These are phyloP conservation scores for Poeciliopsis turrubarensis DNA, from an alignment of 2,113 vertebrate species.

Conservation along the genomic window DNA sequence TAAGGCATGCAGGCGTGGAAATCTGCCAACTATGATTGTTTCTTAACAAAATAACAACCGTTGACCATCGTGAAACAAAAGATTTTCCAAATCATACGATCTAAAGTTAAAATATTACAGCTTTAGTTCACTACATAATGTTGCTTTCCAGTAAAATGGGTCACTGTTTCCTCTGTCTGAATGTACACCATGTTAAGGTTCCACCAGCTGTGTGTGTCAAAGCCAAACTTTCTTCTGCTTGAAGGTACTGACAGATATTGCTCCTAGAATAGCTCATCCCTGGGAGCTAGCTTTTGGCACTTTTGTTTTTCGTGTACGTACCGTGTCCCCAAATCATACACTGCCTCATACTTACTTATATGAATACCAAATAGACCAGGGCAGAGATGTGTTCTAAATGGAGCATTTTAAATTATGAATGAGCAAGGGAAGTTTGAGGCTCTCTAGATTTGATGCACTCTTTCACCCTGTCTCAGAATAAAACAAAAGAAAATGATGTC, in stretches of 20 bases:
- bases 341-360: slow-evolving; percentile 19
- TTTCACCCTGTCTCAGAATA: neutral
- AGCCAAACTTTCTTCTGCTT: slow-evolving; percentile 8
- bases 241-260: slow-evolving; percentile 12
- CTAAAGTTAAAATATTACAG: neutral
- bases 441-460: slow-evolving; percentile 5
- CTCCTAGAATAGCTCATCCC: slow-evolving; percentile 23
- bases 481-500: neutral
- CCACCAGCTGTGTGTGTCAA: slow-evolving; percentile 6
- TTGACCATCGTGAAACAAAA: neutral
- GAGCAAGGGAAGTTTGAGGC: slow-evolving; percentile 34
- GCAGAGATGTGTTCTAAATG: slow-evolving; percentile 50
- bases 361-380: slow-evolving; percentile 54
- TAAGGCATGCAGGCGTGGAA: neutral
- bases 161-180: neutral
- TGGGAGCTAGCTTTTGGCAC: neutral
- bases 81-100: no score
- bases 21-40: neutral
- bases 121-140: neutral
- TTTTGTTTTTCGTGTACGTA: slow-evolving; percentile 28
- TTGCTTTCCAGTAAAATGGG: neutral
- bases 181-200: slow-evolving; percentile 1
- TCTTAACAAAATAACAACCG: neutral
- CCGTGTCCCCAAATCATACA: slow-evolving; percentile 36
- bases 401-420: slow-evolving; percentile 55